phyloP scores from a whole-genome alignment of 2,888 invertebrate genomes.

The Athetis lepigone region DNA sequence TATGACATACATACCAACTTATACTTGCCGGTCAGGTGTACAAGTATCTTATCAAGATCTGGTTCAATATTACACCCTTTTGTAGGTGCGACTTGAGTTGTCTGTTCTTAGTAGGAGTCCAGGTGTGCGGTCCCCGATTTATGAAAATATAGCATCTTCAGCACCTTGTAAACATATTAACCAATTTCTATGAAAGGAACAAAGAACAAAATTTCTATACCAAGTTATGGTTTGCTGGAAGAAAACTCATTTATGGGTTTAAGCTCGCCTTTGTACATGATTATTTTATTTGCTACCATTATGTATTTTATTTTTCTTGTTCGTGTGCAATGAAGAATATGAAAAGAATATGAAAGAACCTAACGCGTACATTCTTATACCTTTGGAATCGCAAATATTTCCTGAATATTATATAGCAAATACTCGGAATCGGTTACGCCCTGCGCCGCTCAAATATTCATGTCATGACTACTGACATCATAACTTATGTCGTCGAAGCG shows the following conservation, averaged over 20 bases:
- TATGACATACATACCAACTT: slow-evolving; percentile 56
- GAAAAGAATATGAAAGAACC: no score
- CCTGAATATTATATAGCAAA: slow-evolving; percentile 40
- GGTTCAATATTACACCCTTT: slow-evolving; percentile 55
- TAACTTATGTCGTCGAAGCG: slow-evolving; percentile 57
- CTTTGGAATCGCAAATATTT: slow-evolving; percentile 50
- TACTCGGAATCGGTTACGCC: slow-evolving; percentile 57
- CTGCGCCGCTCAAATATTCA: slow-evolving; percentile 55
- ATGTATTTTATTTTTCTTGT: no score
- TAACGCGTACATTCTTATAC: slow-evolving; percentile 16
- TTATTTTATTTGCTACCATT: no score
- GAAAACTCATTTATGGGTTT: no score
- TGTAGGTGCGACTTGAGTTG: slow-evolving; percentile 51
- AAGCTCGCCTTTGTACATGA: no score
- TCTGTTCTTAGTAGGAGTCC: slow-evolving; percentile 35
- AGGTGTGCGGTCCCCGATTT: slow-evolving; percentile 46
- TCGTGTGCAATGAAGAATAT: no score
- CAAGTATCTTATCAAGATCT: slow-evolving; percentile 58
- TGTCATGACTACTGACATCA: slow-evolving; percentile 64
- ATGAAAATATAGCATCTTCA: not conserved
- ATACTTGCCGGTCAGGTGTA: slow-evolving; percentile 55
- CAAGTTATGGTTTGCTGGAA: no score
- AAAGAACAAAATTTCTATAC: no score
- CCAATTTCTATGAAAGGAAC: slow-evolving; percentile 13
- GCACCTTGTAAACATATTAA: slow-evolving; percentile 1